Conservation (phyloP, 2,113 vertebrate genomes). For the Theropithecus gelada region DNA sequence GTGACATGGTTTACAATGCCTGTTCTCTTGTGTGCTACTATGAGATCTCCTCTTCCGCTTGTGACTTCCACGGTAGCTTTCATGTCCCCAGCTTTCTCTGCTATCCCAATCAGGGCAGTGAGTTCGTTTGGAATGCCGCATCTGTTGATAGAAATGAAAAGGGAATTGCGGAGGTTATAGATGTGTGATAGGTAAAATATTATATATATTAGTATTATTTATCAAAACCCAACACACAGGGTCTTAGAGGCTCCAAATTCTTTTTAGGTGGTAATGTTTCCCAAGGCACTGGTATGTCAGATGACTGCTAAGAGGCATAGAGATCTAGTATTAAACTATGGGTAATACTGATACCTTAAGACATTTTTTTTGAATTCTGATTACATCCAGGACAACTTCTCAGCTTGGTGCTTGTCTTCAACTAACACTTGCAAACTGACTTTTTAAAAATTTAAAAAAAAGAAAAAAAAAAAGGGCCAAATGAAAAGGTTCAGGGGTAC, state of each 20-base stretch:
- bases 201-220: background rate
- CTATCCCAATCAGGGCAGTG: slow-evolving; percentile 89
- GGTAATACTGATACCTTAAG: background rate
- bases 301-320: background rate
- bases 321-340: background rate
- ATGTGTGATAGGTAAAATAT: background rate
- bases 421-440: background rate
- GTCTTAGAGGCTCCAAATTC: background rate
- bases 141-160: slow-evolving; percentile 81
- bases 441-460: background rate
- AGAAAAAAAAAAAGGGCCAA: background rate
- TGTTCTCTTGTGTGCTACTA: slow-evolving; percentile 93
- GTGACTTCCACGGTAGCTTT: slow-evolving; percentile 87
- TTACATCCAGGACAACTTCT: slow-evolving; percentile 13
- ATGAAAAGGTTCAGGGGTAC: background rate
- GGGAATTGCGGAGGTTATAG: background rate
- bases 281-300: background rate
- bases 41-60: slow-evolving; percentile 89
- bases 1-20: slow-evolving; percentile 84
- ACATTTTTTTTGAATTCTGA: background rate
- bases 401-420: slow-evolving; percentile 14
- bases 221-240: background rate
- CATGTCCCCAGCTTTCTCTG: slow-evolving; percentile 88
- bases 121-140: slow-evolving; percentile 90
- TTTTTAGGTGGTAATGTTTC: background rate